phyloP scores from a whole-genome alignment of 2,797 vertebrate genomes.

The Melanotaenia boesemani region DNA sequence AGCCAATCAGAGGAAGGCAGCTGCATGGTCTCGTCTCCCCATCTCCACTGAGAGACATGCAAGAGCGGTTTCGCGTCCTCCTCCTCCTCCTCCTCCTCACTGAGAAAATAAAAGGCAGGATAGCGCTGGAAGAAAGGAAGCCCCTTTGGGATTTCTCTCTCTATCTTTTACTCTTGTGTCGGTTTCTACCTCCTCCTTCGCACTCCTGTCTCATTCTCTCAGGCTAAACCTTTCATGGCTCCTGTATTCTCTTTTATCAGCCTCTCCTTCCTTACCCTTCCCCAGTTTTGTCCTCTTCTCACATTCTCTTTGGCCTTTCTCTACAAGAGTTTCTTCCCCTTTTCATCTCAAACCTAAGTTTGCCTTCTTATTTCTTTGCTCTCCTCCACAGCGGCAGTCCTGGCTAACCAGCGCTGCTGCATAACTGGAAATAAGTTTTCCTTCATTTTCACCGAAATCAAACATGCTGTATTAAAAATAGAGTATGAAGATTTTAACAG shows the following conservation, averaged over 20 bases:
- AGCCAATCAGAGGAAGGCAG: conserved; percentile 49
- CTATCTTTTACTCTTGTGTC: conserved; percentile 48
- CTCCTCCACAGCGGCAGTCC: conserved; percentile 31
- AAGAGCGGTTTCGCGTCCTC: conserved; percentile 49
- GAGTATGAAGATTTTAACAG: conserved; percentile 22
- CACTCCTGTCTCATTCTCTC: conserved; percentile 56
- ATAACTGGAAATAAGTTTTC: conserved; percentile 48
- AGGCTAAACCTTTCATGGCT: conserved; percentile 47
- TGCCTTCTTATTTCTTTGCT: conserved; percentile 54
- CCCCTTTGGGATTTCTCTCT: conserved; percentile 54
- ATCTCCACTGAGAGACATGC: conserved; percentile 42
- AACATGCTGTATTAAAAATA: conserved; percentile 31
- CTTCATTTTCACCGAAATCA: conserved; percentile 45
- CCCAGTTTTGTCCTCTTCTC: conserved; percentile 53
- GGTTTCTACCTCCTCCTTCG: conserved; percentile 54
- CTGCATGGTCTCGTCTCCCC: conserved; percentile 16
- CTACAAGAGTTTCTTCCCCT: conserved; percentile 47
- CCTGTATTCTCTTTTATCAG: conserved; percentile 60
- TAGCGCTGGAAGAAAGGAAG: conserved; percentile 51
- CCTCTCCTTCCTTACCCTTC: conserved; percentile 52
- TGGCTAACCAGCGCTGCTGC: conserved; percentile 24
- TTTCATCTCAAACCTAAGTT: conserved; percentile 57
- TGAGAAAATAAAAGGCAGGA: conserved; percentile 61
- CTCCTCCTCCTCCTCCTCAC: conserved; percentile 32
- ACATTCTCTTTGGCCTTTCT: conserved; percentile 58